These are phyloP conservation scores for Mactromeris polynyma DNA, from an alignment of 2,888 invertebrate genomes.

Conservation along the genomic window DNA sequence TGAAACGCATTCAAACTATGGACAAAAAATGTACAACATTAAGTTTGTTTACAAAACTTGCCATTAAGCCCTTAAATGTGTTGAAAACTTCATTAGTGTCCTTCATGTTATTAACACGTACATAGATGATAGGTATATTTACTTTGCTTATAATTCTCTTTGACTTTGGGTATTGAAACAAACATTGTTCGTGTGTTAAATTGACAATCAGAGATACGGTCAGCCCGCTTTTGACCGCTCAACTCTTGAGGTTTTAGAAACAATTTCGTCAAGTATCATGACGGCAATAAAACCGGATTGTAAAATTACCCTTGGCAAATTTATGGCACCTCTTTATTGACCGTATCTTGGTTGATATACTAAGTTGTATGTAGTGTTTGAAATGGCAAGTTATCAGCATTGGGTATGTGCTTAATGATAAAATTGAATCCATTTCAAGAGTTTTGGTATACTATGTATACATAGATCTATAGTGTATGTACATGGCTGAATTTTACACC, in stretches of 20 bases:
- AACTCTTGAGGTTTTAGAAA: constrained; percentile 7
- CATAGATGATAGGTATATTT: background rate
- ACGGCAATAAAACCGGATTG: constrained; percentile 25
- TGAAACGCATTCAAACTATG: too few species aligned
- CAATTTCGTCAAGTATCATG: constrained; percentile 31
- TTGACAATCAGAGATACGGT: background rate
- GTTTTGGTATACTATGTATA: constrained; percentile 17
- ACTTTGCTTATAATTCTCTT: background rate
- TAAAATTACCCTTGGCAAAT: constrained; percentile 34
- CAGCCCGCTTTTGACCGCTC: background rate
- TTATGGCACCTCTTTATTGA: constrained; percentile 53
- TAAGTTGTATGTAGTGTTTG: background rate
- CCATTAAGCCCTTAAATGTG: too few species aligned
- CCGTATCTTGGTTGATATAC: constrained; percentile 40
- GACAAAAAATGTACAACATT: too few species aligned
- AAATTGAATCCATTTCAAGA: constrained; percentile 38
- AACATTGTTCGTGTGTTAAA: background rate
- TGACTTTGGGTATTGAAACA: background rate
- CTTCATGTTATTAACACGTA: too few species aligned
- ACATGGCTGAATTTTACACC: background rate
- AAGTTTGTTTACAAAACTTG: too few species aligned
- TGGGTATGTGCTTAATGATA: constrained; percentile 48
- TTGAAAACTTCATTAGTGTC: too few species aligned
- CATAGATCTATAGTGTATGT: background rate
- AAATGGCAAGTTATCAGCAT: constrained; percentile 36